A percentile compares a stretch with the other conserved stretches of the same genome.
phyloP scores from a whole-genome alignment of 2,797 vertebrate species.

The Mallotus villosus region DNA sequence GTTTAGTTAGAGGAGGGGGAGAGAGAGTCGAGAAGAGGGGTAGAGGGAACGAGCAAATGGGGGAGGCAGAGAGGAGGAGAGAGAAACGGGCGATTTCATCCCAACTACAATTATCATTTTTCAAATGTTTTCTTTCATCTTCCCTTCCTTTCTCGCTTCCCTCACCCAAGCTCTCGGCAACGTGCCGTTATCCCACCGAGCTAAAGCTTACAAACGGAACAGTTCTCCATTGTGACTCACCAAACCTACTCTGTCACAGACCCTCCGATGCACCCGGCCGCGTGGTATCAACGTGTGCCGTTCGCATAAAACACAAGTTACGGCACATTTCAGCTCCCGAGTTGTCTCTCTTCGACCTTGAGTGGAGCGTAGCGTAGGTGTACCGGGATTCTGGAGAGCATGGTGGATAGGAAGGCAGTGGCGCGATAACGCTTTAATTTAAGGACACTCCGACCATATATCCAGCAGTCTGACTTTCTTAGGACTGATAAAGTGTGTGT shows the following conservation, averaged over 20 bases:
- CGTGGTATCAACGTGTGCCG: no score
- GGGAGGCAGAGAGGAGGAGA: neutral
- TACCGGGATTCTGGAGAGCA: neutral
- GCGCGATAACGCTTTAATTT: conserved; percentile 4
- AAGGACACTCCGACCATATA: neutral
- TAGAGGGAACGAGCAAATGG: neutral
- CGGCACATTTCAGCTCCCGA: neutral
- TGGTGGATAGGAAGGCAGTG: neutral
- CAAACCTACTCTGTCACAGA: no score
- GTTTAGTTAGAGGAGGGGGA: conserved; percentile 12
- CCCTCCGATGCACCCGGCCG: no score
- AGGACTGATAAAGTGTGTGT: conserved; percentile 27
- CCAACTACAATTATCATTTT: neutral
- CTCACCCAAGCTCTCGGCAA: no score
- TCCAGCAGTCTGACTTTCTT: neutral
- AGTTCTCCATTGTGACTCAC: neutral
- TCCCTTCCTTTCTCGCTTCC: neutral
- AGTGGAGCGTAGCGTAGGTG: neutral
- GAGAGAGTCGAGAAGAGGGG: conserved; percentile 18
- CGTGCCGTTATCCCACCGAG: no score
- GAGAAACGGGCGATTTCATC: neutral
- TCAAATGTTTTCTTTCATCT: neutral
- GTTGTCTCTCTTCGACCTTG: conserved; percentile 1
- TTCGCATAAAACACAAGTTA: neutral
- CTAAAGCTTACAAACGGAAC: neutral